These are phyloP conservation scores for Noctua fimbriata DNA, from an alignment of 2,888 invertebrate genomes.

Conservation along the genomic window DNA sequence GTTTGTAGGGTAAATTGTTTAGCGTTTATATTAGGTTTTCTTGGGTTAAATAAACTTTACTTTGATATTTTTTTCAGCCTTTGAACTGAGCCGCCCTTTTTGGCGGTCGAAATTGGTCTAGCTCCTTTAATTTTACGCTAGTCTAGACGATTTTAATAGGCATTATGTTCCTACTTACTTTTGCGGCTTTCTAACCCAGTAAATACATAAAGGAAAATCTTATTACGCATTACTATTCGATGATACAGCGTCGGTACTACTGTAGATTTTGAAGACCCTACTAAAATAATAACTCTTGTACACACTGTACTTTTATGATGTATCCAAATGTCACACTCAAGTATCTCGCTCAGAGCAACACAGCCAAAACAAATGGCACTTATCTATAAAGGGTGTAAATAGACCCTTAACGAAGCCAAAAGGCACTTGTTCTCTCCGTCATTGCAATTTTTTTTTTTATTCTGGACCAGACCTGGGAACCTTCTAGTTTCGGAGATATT, in stretches of 20 bases:
- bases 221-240: not conserved
- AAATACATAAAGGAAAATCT: not conserved
- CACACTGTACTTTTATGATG: not conserved
- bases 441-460: too few species aligned
- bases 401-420: too few species aligned
- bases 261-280: not conserved
- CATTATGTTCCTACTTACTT: not conserved
- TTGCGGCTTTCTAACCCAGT: too few species aligned
- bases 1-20: conserved; percentile 24
- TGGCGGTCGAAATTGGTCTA: not conserved
- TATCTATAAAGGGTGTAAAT: not conserved
- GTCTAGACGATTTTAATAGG: conserved; percentile 4
- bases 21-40: conserved; percentile 19
- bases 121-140: conserved; percentile 11
- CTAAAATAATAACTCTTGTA: not conserved
- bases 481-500: too few species aligned
- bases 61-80: conserved; percentile 14
- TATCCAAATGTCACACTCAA: not conserved
- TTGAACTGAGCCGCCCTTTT: not conserved
- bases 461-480: too few species aligned
- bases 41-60: conserved; percentile 26
- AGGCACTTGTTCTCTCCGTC: too few species aligned
- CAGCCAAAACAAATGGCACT: not conserved
- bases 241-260: too few species aligned
- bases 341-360: not conserved